phyloP scores from a whole-genome alignment of 2,797 vertebrate species.

The Novumbra hubbsi region DNA sequence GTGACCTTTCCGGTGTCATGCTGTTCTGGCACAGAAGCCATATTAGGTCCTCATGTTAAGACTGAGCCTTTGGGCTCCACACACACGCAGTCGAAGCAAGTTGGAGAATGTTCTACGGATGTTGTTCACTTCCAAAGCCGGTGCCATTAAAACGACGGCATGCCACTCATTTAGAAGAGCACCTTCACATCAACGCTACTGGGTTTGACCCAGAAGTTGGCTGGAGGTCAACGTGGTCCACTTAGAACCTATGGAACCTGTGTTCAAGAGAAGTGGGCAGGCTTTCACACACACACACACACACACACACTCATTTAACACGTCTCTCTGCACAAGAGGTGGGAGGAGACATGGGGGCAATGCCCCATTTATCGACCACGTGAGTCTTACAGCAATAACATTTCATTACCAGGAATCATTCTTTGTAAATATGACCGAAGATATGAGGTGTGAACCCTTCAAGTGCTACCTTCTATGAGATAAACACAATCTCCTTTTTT shows the following conservation, averaged over 20 bases:
- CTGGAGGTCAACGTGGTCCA: too few relatives aligned
- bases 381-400: constrained; percentile 62
- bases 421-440: constrained; percentile 55
- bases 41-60: constrained; percentile 51
- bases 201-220: too few relatives aligned
- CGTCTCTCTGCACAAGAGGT: constrained; percentile 30
- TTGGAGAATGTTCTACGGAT: too few relatives aligned
- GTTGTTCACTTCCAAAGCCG: too few relatives aligned
- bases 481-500: not conserved
- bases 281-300: not conserved
- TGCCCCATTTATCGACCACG: constrained; percentile 61
- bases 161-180: constrained; percentile 5
- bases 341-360: constrained; percentile 47
- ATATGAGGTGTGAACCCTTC: constrained; percentile 58
- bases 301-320: not conserved
- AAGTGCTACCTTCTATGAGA: constrained; percentile 27
- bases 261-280: not conserved
- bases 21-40: constrained; percentile 48
- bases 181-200: too few relatives aligned
- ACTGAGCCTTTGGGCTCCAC: not conserved
- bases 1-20: constrained; percentile 64
- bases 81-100: too few relatives aligned
- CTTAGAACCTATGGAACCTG: not conserved
- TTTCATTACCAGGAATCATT: constrained; percentile 59
- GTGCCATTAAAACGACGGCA: too few relatives aligned